Base-by-base conservation (phyloP, 2,888 invertebrate genomes). In the Trichacis sp. region DNA sequence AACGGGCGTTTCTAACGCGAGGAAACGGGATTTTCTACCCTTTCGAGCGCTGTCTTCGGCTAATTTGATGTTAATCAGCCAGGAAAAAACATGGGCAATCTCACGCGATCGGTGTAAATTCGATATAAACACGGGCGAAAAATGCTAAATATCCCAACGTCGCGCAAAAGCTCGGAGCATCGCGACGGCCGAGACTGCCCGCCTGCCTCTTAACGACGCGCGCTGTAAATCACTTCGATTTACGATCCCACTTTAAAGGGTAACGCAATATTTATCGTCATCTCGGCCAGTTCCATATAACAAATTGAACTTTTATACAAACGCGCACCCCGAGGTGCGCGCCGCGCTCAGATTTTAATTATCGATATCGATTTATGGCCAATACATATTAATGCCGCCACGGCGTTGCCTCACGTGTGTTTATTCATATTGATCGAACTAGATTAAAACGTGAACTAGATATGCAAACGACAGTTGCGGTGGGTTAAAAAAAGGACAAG, bases 281-380 rank as follows among this genome's bases (percentile, higher is more conserved):
- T 79, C 81, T 80, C 78, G 77, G 73, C 71, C 77, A 78, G 80
- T 80, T 79, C 80, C 81, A 79, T 76, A 77, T 77, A 82, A 81
- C 82, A 81, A 82, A 83, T 82, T 81, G 79, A 82, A 83, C 79
- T 79, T 80, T 81, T 78, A 78, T 82, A 81, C 77, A 80, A 77
- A 79, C 74, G 77, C 69, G 61, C 58, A 69, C 59, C 60, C 68
- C 65, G 46, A 53, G 52, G 63, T 63, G 56, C 61, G 59, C 20
- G 61, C 59, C 60, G 67, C 57, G 74, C 69, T 69, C 77, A 83
- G 82, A 83, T 82, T 82, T 83, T 81, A 83, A 83, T 82, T 82
- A 83, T 81, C 82, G 82, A 83, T 82, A 82, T 82, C 79, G 82
- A 82, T 82, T 83, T 81, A 82, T 81, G 75, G 81, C 77, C 81